Conservation (phyloP, 2,113 vertebrate species). For the Engystomops pustulosus region DNA sequence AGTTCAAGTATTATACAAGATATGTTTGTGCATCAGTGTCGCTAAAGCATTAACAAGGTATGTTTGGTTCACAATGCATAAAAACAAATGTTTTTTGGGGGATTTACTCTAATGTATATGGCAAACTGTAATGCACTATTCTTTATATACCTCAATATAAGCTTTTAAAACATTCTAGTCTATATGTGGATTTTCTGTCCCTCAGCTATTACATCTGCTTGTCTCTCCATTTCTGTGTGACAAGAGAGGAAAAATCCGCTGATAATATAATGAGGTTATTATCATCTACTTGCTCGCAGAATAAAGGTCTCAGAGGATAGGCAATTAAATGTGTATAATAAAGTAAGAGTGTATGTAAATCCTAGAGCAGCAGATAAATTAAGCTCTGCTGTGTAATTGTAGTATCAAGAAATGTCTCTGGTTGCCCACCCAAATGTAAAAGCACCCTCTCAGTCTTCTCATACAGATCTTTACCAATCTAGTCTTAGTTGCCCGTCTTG, state of each 20-base stretch:
- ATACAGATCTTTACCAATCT: no score
- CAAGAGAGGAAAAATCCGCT: background rate
- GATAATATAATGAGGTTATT: constrained; percentile 35
- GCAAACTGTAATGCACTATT: no score
- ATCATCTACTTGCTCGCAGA: background rate
- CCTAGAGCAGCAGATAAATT: background rate
- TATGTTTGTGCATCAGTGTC: no score
- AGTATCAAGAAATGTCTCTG: background rate
- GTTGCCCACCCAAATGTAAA: background rate
- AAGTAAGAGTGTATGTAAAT: constrained; percentile 21
- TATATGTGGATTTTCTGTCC: background rate
- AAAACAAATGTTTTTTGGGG: no score
- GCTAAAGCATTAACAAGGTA: no score
- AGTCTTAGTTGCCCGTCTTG: no score
- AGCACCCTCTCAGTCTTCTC: no score
- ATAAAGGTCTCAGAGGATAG: constrained; percentile 3
- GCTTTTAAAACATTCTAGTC: background rate
- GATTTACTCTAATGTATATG: no score
- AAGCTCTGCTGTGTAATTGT: background rate
- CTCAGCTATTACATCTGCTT: background rate
- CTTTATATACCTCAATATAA: background rate
- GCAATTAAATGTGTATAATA: constrained; percentile 35
- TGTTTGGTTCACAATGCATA: no score
- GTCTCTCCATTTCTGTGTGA: background rate
- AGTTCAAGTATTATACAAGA: no score